Percentiles rank a stretch among this genome's conserved stretches.
Evolutionary conservation across 2,113 vertebrate genomes (phyloP).

Genomic region (Phalacrocorax carbo): DNA sequence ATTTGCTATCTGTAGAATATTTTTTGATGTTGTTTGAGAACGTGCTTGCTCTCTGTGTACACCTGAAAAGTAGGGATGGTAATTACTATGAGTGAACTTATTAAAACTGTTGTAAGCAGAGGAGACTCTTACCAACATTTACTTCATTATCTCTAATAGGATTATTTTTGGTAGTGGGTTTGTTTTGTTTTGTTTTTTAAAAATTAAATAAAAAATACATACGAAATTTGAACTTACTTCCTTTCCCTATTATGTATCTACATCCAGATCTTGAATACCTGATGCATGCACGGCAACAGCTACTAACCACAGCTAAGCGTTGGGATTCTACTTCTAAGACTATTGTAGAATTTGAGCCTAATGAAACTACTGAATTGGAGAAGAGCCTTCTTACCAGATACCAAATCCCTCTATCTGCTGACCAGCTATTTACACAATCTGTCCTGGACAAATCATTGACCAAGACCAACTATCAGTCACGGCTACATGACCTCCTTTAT

Average conservation of each 20-base stretch:
- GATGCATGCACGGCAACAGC: slow-evolving; percentile 93
- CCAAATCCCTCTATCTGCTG: slow-evolving; percentile 97
- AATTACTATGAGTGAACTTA: not conserved
- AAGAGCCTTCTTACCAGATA: slow-evolving; percentile 94
- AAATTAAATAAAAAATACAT: not conserved
- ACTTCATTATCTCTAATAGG: not conserved
- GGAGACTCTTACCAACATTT: not conserved
- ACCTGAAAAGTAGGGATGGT: not conserved
- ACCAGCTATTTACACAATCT: slow-evolving; percentile 98
- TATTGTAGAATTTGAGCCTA: slow-evolving; percentile 92
- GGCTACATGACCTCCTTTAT: slow-evolving; percentile 96
- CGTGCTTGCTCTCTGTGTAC: not conserved
- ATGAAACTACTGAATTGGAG: slow-evolving; percentile 96
- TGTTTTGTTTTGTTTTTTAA: not conserved
- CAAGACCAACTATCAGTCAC: slow-evolving; percentile 94
- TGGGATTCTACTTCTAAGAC: slow-evolving; percentile 98
- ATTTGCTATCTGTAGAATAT: not conserved
- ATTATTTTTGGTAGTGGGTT: not conserved
- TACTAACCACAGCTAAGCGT: slow-evolving; percentile 92
- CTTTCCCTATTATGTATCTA: not conserved
- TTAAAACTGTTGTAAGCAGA: not conserved
- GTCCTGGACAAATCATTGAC: slow-evolving; percentile 96
- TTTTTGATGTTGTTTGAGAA: not conserved
- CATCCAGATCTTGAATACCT: slow-evolving; percentile 91
- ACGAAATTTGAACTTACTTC: not conserved